phyloP scores from a whole-genome alignment of 2,797 vertebrate genomes.

The Poeciliopsis turneri region DNA sequence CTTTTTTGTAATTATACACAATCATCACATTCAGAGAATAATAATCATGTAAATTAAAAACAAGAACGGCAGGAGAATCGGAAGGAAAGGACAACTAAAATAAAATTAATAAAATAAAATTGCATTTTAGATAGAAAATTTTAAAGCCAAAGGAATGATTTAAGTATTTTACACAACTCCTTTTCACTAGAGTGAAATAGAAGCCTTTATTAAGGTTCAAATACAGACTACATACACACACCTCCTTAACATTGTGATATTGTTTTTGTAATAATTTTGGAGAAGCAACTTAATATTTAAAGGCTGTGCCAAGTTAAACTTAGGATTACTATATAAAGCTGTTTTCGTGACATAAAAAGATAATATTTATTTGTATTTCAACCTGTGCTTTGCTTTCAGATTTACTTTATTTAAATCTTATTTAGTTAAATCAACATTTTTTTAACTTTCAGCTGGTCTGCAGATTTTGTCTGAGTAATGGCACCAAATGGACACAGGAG shows the following conservation, averaged over 20 bases:
- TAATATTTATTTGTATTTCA: neutral
- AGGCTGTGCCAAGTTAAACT: neutral
- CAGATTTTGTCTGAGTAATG: neutral
- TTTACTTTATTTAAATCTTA: neutral
- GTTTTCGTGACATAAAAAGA: neutral
- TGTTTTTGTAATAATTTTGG: neutral
- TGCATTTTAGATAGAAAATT: no score
- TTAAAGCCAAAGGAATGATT: neutral
- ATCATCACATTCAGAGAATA: no score
- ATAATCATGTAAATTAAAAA: no score
- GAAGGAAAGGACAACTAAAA: neutral
- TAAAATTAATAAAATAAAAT: neutral
- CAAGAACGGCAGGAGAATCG: neutral
- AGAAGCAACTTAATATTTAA: neutral
- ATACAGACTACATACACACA: neutral
- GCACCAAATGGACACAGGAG: slow-evolving; percentile 43
- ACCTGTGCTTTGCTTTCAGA: neutral
- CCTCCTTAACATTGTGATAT: neutral
- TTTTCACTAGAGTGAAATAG: neutral
- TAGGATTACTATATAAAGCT: neutral
- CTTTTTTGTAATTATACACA: no score
- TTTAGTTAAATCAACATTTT: neutral
- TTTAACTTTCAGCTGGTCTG: neutral
- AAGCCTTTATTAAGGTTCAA: neutral
- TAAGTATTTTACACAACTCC: neutral